Base-by-base conservation (phyloP, 2,888 invertebrate species). In the Fragum fragum region DNA sequence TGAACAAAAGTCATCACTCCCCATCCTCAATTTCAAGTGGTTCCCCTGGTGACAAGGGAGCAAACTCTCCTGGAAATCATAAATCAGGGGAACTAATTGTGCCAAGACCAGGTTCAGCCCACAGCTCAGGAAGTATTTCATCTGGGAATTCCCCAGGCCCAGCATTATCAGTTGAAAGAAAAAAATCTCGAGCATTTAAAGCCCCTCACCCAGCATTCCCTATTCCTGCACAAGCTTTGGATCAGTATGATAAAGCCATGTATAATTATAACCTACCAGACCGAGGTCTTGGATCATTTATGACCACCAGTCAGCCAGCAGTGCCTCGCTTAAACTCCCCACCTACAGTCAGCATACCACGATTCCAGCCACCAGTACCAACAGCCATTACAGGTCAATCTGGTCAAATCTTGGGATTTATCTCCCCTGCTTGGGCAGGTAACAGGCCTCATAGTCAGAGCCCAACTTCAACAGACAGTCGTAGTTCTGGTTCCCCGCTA, bases 181-280 rank as follows among this genome's bases (percentile, higher is more conserved):
- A 76, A 28, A 66, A 63, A 29, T 73, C 71, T 7, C 69, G 70
- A 11, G 39, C 79, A 23, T 69, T 71, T 5, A 85, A 85, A 73
- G 53, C 73, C 29, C 85, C 81, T 1, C 85, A 85, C 36, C 85
- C 85, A 77, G 85, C 85, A 79, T 85, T 84, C 78, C 81, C 82
- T 74, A 82, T 81, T 53, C 83, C 79, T 36, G 72, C 68, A 18
- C 73, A 73, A 3, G 55, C 79, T 9, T 76, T 85, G 73, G 90
- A 90, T 39, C 89, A 88, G 70, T 84, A 85, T 66, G 84, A 87
- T 36, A 78, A 88, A 23, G 63, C 84, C 7, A 81, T 88, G 21
- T 92, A 92, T 73, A 91, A 92, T 78, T 92, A 92, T 80, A 91
- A 85, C 72, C 84, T 92, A 23, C 92, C 92, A 26, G 92, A 92